These are phyloP conservation scores for Parnassius glacialis DNA, from an alignment of 2,888 invertebrate species.

Conservation along the genomic window DNA sequence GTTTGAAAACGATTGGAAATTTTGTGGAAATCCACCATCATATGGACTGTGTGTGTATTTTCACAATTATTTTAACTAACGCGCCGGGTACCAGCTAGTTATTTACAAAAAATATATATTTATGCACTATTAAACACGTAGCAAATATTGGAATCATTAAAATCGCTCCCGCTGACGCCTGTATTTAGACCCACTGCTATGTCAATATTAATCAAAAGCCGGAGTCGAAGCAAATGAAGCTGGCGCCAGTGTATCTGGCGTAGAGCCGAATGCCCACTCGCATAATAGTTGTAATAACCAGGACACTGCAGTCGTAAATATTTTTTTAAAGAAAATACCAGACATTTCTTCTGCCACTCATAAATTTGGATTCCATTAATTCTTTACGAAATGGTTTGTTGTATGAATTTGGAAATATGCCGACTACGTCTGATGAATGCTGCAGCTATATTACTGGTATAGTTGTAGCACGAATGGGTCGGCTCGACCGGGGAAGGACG, in stretches of 20 bases:
- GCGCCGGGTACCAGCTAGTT: too few relatives aligned
- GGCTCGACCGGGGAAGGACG: too few relatives aligned
- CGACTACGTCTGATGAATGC: too few relatives aligned
- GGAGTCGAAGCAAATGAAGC: background rate
- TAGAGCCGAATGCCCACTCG: slow-evolving; percentile 1
- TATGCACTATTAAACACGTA: too few relatives aligned
- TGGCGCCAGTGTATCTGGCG: slow-evolving; percentile 14
- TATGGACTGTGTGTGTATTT: too few relatives aligned
- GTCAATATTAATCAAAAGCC: background rate
- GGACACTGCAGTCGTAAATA: slow-evolving; percentile 11
- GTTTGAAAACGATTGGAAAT: too few relatives aligned
- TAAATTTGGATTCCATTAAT: background rate
- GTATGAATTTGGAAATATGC: background rate
- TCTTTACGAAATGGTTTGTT: background rate
- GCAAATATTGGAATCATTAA: too few relatives aligned
- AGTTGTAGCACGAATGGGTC: too few relatives aligned
- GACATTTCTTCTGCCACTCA: background rate
- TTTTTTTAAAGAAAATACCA: background rate
- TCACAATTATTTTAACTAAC: too few relatives aligned
- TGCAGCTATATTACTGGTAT: too few relatives aligned
- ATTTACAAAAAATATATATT: too few relatives aligned
- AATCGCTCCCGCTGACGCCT: background rate
- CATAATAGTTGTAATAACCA: slow-evolving; percentile 8
- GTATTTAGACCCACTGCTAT: background rate
- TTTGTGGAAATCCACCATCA: too few relatives aligned